Conservation (phyloP, 2,797 vertebrate genomes). For the Enteromius mattozi region DNA sequence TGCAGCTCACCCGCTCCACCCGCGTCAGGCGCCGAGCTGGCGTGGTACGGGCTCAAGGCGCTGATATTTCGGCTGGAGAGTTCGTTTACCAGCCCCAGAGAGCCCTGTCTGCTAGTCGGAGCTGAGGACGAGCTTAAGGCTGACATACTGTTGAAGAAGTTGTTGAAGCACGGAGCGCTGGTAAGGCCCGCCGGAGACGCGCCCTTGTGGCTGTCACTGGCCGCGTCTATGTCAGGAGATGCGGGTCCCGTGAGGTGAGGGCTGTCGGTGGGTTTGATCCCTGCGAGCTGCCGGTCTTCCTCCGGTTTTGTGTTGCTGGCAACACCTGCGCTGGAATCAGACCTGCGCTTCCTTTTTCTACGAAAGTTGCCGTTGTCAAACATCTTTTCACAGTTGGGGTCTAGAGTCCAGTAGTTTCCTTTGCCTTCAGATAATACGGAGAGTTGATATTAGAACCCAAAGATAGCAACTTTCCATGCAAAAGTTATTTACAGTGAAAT, state of each 20-base stretch:
- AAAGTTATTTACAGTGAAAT: not conserved
- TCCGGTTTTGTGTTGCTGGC: conserved; percentile 78
- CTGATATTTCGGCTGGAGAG: conserved; percentile 88
- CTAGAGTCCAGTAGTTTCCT: conserved; percentile 98
- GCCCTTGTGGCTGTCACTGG: conserved; percentile 81
- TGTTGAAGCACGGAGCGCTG: conserved; percentile 86
- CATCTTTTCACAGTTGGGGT: conserved; percentile 99
- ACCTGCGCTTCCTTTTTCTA: conserved; percentile 91
- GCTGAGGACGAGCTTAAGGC: conserved; percentile 74
- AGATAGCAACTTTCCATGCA: not conserved
- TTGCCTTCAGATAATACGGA: conserved; percentile 80
- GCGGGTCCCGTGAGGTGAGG: conserved; percentile 77
- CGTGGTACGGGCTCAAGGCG: conserved; percentile 83
- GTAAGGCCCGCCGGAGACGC: conserved; percentile 77
- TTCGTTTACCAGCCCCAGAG: conserved; percentile 83
- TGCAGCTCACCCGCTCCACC: conserved; percentile 69
- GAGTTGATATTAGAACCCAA: not conserved
- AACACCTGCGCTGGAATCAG: conserved; percentile 77
- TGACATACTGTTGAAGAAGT: conserved; percentile 92
- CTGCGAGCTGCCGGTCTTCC: conserved; percentile 72
- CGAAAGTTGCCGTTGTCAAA: conserved; percentile 99
- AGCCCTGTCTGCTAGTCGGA: conserved; percentile 74
- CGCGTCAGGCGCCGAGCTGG: conserved; percentile 70
- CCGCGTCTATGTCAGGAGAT: conserved; percentile 83
- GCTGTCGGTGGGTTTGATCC: conserved; percentile 75